Conservation (phyloP, 2,797 vertebrate genomes). For the Valencia hispanica region DNA sequence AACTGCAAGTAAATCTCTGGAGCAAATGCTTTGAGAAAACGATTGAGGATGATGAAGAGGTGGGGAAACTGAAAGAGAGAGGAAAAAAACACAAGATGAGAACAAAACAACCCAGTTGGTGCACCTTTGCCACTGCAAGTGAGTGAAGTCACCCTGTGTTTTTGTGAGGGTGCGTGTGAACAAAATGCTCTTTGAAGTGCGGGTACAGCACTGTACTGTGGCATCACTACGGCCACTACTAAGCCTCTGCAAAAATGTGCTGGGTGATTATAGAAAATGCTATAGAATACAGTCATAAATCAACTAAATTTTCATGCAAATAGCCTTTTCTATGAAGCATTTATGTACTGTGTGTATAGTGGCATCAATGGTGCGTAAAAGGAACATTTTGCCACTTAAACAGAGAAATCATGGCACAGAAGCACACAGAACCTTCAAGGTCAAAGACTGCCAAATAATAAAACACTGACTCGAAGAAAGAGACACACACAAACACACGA, state of each 20-base stretch:
- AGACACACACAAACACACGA: slow-evolving; percentile 70
- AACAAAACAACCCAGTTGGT: slow-evolving; percentile 83
- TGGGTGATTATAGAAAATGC: slow-evolving; percentile 79
- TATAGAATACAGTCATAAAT: slow-evolving; percentile 82
- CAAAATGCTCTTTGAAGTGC: slow-evolving; percentile 82
- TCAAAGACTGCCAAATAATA: slow-evolving; percentile 78
- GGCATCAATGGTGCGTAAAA: slow-evolving; percentile 74
- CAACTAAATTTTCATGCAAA: slow-evolving; percentile 83
- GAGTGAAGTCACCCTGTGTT: slow-evolving; percentile 78
- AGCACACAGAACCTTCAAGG: slow-evolving; percentile 77
- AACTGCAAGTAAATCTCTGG: slow-evolving; percentile 74
- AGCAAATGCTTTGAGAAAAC: slow-evolving; percentile 58
- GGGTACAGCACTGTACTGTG: slow-evolving; percentile 81
- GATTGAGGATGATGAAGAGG: slow-evolving; percentile 56
- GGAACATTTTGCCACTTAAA: slow-evolving; percentile 72
- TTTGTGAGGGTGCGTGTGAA: slow-evolving; percentile 79
- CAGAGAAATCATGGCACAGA: slow-evolving; percentile 73
- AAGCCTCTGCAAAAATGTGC: slow-evolving; percentile 83
- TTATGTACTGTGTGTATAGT: slow-evolving; percentile 74
- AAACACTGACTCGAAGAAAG: slow-evolving; percentile 62
- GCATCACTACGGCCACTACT: slow-evolving; percentile 84
- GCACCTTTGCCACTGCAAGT: slow-evolving; percentile 80
- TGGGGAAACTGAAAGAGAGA: slow-evolving; percentile 46
- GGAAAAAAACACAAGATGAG: slow-evolving; percentile 59
- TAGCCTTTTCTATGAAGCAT: slow-evolving; percentile 69